These are phyloP conservation scores for Mythimna lalbum DNA, from an alignment of 2,888 invertebrate species.

Conservation along the genomic window DNA sequence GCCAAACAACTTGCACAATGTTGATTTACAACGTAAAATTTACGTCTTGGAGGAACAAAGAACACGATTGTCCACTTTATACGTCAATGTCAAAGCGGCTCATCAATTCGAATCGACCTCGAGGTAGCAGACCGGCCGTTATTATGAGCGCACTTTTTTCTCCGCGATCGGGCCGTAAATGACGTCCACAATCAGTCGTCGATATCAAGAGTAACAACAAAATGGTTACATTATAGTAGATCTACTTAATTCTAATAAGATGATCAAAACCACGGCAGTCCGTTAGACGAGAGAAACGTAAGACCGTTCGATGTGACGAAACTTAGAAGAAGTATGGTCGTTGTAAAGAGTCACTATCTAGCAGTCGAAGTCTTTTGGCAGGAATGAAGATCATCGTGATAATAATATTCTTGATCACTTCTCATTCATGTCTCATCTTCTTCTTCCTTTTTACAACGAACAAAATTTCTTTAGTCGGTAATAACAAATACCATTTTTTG, in stretches of 20 bases:
- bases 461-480: no score
- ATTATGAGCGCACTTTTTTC: constrained; percentile 39
- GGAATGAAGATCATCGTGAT: not conserved
- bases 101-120: constrained; percentile 57
- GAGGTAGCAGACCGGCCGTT: constrained; percentile 49
- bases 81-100: constrained; percentile 64
- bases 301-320: not conserved
- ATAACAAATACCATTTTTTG: no score
- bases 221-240: not conserved
- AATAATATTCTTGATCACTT: not conserved
- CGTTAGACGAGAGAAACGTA: not conserved
- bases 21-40: constrained; percentile 63
- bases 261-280: not conserved
- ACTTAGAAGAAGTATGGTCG: not conserved
- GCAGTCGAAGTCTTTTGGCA: not conserved
- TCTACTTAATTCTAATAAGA: not conserved
- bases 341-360: no score
- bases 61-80: constrained; percentile 62
- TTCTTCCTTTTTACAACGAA: no score
- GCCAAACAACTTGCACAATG: constrained; percentile 64
- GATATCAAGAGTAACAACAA: constrained; percentile 5
- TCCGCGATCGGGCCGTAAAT: constrained; percentile 5
- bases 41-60: constrained; percentile 61
- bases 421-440: no score
- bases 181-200: not conserved